Percentiles rank a stretch among this genome's conserved stretches.
Conservation (phyloP, 92 coral and sea anemone genomes). For the Porites divaricata region DNA sequence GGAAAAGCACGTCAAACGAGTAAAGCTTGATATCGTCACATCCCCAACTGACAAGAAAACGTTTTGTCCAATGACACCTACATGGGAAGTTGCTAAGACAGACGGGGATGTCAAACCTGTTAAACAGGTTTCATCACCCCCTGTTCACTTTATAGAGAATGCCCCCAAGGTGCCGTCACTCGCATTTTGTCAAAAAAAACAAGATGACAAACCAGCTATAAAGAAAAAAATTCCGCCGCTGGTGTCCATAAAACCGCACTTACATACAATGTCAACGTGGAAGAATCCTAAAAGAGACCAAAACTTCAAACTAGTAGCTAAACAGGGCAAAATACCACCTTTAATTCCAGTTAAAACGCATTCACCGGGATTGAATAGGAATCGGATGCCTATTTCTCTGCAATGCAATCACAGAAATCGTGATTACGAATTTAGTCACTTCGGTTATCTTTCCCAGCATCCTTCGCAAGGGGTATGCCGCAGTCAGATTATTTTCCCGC, state of each 20-base stretch:
- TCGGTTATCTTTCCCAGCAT: not conserved
- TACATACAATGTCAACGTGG: not conserved
- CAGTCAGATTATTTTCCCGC: slow-evolving; percentile 73
- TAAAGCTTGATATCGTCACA: not conserved
- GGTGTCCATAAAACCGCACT: not conserved
- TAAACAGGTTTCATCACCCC: not conserved
- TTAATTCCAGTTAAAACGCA: not conserved
- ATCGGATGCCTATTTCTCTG: not conserved
- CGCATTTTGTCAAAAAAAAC: not conserved
- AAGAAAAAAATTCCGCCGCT: not conserved
- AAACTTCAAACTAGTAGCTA: not conserved
- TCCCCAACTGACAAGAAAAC: not conserved
- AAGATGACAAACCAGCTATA: not conserved
- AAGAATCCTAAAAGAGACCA: not conserved
- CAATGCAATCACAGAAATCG: slow-evolving; percentile 7
- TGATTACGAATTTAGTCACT: not conserved
- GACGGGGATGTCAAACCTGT: not conserved
- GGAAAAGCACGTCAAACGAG: not conserved
- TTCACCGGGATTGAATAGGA: not conserved
- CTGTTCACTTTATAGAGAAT: not conserved
- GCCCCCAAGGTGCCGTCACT: not conserved
- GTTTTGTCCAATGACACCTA: not conserved
- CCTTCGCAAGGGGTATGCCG: slow-evolving; percentile 44
- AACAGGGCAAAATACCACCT: slow-evolving; percentile 3
- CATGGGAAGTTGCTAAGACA: not conserved